These are phyloP conservation scores for Hipposideros larvatus DNA, from an alignment of 2,797 vertebrate species.

Conservation along the genomic window DNA sequence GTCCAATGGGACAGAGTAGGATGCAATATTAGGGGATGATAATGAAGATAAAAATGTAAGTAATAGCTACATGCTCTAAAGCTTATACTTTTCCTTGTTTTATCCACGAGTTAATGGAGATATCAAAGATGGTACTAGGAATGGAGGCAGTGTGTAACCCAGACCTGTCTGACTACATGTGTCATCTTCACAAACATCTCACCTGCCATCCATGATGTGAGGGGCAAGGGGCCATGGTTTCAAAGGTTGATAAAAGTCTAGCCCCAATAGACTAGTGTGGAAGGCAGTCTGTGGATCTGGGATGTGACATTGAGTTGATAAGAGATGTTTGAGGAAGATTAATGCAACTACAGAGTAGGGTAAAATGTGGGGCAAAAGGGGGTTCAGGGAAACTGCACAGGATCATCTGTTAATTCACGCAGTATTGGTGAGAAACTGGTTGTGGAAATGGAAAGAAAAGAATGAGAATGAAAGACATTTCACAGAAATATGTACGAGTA, in stretches of 20 bases:
- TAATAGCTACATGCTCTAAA: neutral
- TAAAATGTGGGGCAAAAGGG: neutral
- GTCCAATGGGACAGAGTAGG: neutral
- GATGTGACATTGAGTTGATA: neutral
- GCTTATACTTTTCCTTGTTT: neutral
- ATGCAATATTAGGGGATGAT: neutral
- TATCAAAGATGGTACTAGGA: neutral
- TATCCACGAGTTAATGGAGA: neutral
- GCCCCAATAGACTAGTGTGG: neutral
- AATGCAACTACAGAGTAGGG: neutral
- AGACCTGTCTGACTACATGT: neutral
- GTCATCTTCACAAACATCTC: neutral
- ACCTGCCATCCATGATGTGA: too few species aligned
- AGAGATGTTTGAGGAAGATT: neutral
- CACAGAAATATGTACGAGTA: neutral
- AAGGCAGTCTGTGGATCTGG: neutral
- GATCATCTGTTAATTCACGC: neutral
- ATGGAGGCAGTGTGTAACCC: rapidly evolving
- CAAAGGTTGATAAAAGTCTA: neutral
- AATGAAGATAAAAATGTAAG: neutral
- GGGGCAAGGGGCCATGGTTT: neutral
- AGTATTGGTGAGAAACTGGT: neutral
- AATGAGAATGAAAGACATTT: neutral
- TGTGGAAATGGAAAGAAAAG: neutral
- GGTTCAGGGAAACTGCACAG: neutral